Conservation (phyloP, 2,797 vertebrate species). For the Novumbra hubbsi region DNA sequence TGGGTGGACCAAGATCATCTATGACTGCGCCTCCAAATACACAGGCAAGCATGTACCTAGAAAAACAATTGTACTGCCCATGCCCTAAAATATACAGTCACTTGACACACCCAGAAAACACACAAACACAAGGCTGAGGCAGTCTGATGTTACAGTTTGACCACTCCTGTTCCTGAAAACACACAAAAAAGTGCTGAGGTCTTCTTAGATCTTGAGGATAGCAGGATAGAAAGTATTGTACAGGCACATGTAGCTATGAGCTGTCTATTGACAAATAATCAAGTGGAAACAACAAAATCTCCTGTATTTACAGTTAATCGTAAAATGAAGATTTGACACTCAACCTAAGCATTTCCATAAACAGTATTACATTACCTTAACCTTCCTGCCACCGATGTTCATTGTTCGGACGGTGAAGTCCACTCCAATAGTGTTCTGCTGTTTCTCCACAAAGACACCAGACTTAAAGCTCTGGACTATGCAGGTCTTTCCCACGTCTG, state of each 20-base stretch:
- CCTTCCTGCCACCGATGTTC: conserved; percentile 88
- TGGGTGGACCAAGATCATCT: neutral
- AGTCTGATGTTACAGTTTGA: conserved; percentile 7
- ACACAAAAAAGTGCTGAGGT: conserved; percentile 11
- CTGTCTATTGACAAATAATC: neutral
- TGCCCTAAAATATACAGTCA: neutral
- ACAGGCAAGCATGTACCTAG: neutral
- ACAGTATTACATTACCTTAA: conserved; percentile 77
- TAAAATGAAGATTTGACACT: neutral
- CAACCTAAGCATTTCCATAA: neutral
- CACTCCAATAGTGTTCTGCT: conserved; percentile 95
- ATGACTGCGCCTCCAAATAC: neutral
- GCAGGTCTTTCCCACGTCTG: conserved; percentile 94
- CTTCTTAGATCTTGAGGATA: conserved; percentile 15
- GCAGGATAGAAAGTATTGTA: neutral
- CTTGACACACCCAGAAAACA: conserved; percentile 3
- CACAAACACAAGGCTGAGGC: conserved; percentile 2
- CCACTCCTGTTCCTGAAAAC: conserved; percentile 14
- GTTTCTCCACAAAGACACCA: conserved; percentile 82
- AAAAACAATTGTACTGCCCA: neutral
- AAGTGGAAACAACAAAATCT: neutral
- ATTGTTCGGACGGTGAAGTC: conserved; percentile 92
- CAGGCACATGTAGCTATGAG: neutral
- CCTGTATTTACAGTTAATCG: neutral
- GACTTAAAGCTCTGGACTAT: conserved; percentile 92